Conservation (phyloP, 2,888 invertebrate species). For the Brachylomia viminalis region DNA sequence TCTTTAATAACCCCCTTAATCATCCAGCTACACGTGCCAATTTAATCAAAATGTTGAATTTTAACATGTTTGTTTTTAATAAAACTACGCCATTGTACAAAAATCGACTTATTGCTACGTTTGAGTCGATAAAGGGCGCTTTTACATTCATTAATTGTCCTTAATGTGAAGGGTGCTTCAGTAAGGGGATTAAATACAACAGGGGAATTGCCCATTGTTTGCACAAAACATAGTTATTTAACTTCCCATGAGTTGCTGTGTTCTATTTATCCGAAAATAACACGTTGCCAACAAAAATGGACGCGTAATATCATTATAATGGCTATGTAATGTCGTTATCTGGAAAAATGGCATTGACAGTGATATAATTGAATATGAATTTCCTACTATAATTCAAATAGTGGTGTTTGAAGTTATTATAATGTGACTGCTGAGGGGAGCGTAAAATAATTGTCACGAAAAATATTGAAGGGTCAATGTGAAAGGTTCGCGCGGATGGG, state of each 20-base stretch:
- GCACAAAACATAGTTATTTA: constrained; percentile 85
- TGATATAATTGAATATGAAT: constrained; percentile 55
- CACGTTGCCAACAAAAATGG: constrained; percentile 63
- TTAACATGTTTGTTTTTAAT: constrained; percentile 81
- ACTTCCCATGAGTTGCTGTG: constrained; percentile 78
- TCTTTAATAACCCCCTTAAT: constrained; percentile 12
- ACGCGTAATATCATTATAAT: constrained; percentile 62
- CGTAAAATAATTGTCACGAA: constrained; percentile 21
- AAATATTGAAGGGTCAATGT: constrained; percentile 20
- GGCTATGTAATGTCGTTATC: constrained; percentile 60
- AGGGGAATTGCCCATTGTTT: constrained; percentile 84
- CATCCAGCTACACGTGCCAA: constrained; percentile 61
- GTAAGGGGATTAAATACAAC: constrained; percentile 79
- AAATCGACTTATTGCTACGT: constrained; percentile 86
- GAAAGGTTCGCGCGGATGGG: not conserved
- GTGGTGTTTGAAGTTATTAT: constrained; percentile 33
- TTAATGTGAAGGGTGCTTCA: constrained; percentile 82
- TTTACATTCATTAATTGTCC: constrained; percentile 88
- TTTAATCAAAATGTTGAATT: constrained; percentile 68
- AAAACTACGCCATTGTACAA: constrained; percentile 80
- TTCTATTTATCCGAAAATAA: constrained; percentile 67
- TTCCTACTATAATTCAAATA: constrained; percentile 40
- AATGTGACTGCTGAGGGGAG: constrained; percentile 27
- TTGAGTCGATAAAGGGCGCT: constrained; percentile 85
- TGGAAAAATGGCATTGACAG: constrained; percentile 53